Evolutionary conservation across 2,888 invertebrate genomes (phyloP).

Genomic region (Piscicola geometra): DNA sequence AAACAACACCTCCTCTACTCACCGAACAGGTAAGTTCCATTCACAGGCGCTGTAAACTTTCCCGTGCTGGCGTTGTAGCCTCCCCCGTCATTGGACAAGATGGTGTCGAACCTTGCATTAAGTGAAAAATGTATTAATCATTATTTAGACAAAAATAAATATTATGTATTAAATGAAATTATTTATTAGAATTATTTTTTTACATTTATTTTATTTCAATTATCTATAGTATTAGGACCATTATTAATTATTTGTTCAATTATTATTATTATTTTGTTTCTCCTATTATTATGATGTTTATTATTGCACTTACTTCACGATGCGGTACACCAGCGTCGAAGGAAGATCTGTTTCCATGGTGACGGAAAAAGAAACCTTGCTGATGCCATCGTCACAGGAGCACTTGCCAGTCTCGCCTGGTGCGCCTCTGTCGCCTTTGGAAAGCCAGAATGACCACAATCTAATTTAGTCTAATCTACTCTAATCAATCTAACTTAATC

Average conservation of each 20-base stretch:
- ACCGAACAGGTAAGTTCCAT: conserved; percentile 41
- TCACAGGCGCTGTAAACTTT: conserved; percentile 41
- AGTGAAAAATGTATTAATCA: not conserved
- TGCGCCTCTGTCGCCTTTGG: conserved; percentile 36
- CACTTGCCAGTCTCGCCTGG: conserved; percentile 33
- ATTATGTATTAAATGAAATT: too few species aligned
- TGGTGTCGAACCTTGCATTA: conserved; percentile 30
- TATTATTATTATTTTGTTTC: too few species aligned
- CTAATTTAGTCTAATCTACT: too few species aligned
- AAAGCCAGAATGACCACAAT: too few species aligned
- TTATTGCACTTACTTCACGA: conserved; percentile 23
- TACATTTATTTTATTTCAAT: too few species aligned
- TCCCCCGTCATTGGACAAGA: conserved; percentile 36
- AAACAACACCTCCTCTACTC: too few species aligned
- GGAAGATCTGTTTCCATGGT: conserved; percentile 42
- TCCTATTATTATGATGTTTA: too few species aligned
- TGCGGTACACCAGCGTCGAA: conserved; percentile 37
- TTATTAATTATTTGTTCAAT: too few species aligned
- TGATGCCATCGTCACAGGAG: not conserved
- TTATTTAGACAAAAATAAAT: too few species aligned
- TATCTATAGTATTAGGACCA: too few species aligned
- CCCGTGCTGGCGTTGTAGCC: conserved; percentile 41
- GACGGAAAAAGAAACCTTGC: conserved; percentile 41
- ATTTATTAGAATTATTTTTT: too few species aligned
- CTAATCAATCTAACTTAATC: too few species aligned